phyloP scores from a whole-genome alignment of 2,888 invertebrate species.

The Agrochola lota region DNA sequence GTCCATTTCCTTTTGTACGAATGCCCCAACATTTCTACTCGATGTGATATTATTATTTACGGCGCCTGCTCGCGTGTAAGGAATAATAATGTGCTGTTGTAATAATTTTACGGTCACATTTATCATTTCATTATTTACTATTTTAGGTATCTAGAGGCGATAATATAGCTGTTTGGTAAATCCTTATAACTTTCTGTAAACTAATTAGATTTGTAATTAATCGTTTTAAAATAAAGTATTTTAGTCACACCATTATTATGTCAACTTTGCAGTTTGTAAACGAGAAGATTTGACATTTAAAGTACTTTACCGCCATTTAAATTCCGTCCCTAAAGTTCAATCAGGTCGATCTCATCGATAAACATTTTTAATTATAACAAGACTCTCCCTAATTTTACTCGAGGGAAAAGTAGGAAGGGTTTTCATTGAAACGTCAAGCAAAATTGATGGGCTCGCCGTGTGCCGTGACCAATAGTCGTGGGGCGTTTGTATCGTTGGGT shows the following conservation, averaged over 20 bases:
- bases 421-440: conserved; percentile 88
- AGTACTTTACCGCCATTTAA: conserved; percentile 27
- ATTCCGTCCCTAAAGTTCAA: conserved; percentile 67
- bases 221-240: conserved; percentile 2
- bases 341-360: conserved; percentile 75
- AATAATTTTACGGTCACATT: conserved; percentile 61
- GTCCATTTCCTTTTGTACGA: conserved; percentile 63
- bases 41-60: conserved; percentile 67
- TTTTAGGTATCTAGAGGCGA: conserved; percentile 17
- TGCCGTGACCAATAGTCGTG: conserved; percentile 87
- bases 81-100: conserved; percentile 63
- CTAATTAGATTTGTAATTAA: conserved; percentile 37
- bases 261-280: conserved; percentile 15
- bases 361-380: conserved; percentile 84
- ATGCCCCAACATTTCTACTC: conserved; percentile 60
- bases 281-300: conserved; percentile 6
- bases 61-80: conserved; percentile 59
- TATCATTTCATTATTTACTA: conserved; percentile 50
- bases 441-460: conserved; percentile 88
- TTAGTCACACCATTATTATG: conserved; percentile 1
- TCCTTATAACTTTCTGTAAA: not conserved
- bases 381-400: conserved; percentile 83
- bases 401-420: conserved; percentile 85
- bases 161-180: conserved; percentile 3
- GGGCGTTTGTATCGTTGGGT: conserved; percentile 82